Conservation (phyloP, 2,113 vertebrate species). For the Illadopsis cleaveri region DNA sequence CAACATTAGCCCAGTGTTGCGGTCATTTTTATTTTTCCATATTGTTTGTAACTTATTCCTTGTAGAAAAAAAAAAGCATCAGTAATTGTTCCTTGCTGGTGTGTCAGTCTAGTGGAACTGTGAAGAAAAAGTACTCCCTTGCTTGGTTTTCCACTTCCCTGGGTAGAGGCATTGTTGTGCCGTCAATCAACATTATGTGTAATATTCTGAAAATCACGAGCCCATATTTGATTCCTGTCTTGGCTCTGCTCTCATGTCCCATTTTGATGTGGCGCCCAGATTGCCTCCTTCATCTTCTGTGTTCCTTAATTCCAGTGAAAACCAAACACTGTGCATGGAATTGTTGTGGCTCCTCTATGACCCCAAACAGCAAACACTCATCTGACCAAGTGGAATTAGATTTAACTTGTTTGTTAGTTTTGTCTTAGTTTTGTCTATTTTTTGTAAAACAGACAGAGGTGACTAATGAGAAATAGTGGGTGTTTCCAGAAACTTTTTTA, state of each 20-base stretch:
- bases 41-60: not conserved
- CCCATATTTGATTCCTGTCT: conserved; percentile 43
- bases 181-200: conserved; percentile 36
- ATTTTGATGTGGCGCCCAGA: conserved; percentile 43
- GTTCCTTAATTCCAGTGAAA: conserved; percentile 21
- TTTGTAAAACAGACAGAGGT: not conserved
- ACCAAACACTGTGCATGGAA: not conserved
- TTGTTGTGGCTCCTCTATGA: not conserved
- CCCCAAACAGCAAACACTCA: not conserved
- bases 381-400: not conserved
- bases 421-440: not conserved
- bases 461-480: not conserved
- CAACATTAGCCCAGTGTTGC: not conserved
- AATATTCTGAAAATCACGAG: not conserved
- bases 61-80: not conserved
- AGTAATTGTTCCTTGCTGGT: not conserved
- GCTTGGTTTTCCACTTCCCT: conserved; percentile 36
- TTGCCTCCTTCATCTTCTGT: conserved; percentile 35
- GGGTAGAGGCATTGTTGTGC: conserved; percentile 41
- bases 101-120: not conserved
- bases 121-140: conserved; percentile 47
- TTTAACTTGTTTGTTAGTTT: not conserved
- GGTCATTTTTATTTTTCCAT: not conserved
- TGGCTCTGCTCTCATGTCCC: conserved; percentile 9
- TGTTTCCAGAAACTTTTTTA: not conserved